Evolutionary conservation across 2,113 vertebrate genomes (phyloP), one percentile per base, ranked within the genome.

Genomic region (Pseudopipra pipra): DNA sequence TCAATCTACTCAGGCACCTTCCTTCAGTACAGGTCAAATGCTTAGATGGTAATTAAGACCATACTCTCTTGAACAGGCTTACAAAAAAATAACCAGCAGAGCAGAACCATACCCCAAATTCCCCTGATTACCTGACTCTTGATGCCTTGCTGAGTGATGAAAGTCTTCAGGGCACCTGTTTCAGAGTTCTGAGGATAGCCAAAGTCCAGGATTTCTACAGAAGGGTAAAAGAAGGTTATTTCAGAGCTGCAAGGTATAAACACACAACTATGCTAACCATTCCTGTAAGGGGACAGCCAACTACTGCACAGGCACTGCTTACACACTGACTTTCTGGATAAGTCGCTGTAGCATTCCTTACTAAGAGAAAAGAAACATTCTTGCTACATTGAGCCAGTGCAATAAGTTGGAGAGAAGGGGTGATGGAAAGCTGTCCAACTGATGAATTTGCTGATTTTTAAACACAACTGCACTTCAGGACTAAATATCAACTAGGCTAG

Each of bases 101-200:
- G 28, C 33, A 85, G 39, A 15, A 14, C 28, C 65, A 17, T n/a
- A 89, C 23, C 31, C 66, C 49, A 33, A 72, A 47, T 62, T 76
- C 65, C 55, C 66, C 37, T 43, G 13, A 6, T 96, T 98, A 99
- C 99, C 99, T 99, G 99, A 98, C 99, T 99, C 97, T 99, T 99
- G 96, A 99, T 99, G 96, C 99, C 99, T 98, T 99, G 99, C 83
- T 99, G 99, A 89, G 99, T 99, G 98, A 99, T 99, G 97, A 99
- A 99, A 79, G 99, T 99, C 98, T 99, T 99, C 98, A 99, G 98
- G 5, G 99, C 99, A 24, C 99, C 99, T 4, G 99, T 99, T 98
- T 99, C 99, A 49, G 99, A 99, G 97, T 99, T 99, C 98, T 99
- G 99, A 93, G 99, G 99, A 95, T 99, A 99, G 44, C 99, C 99